Conservation (phyloP, 2,113 vertebrate genomes). For the Lagopus leucura region DNA sequence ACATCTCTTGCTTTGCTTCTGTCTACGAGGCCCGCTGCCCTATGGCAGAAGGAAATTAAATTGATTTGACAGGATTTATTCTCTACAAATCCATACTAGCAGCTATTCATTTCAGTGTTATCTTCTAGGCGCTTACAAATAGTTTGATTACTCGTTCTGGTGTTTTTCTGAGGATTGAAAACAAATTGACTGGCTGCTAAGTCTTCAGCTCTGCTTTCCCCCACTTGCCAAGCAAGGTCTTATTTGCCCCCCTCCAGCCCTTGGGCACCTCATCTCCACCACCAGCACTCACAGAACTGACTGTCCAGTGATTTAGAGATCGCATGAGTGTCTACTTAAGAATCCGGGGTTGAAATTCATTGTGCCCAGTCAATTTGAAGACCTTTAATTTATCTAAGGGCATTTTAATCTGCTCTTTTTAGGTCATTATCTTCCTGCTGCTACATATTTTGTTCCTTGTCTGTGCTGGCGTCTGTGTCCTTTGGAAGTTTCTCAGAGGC, state of each 20-base stretch:
- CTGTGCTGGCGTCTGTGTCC: not conserved
- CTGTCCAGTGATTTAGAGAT: not conserved
- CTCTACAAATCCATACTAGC: constrained; percentile 12
- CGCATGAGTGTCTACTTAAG: not conserved
- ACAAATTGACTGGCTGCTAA: not conserved
- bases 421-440: not conserved
- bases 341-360: not conserved
- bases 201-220: not conserved
- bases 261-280: not conserved
- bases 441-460: not conserved
- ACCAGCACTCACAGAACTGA: not conserved
- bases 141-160: constrained; percentile 19
- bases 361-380: not conserved
- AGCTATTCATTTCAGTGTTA: constrained; percentile 25
- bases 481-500: not conserved
- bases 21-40: not conserved
- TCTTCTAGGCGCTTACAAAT: constrained; percentile 15
- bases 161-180: constrained; percentile 27
- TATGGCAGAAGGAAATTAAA: constrained; percentile 19
- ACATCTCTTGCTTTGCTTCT: constrained; percentile 18
- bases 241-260: not conserved
- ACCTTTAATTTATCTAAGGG: constrained; percentile 9
- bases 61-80: constrained; percentile 51
- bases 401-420: not conserved
- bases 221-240: not conserved